Base-by-base conservation (phyloP, 2,888 invertebrate genomes). In the Dinocampus coccinellae region DNA sequence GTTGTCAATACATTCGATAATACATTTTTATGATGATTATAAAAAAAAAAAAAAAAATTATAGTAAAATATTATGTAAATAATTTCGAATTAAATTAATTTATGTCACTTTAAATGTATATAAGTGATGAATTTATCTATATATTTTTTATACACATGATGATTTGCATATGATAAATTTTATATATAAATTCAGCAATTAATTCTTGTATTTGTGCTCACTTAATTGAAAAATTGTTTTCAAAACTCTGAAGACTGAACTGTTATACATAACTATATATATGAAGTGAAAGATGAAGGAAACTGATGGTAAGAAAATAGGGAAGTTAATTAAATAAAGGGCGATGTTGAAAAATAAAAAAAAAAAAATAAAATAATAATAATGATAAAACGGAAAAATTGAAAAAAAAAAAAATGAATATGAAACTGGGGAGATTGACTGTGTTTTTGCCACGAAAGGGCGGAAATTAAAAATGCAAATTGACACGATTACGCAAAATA, bases 381-480 rank as follows among this genome's bases (percentile, higher is more conserved):
- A 64, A 55, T 33, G 69, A 53, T 69, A 47, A n/a, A 20, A n/a
- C 16, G 47, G 7, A 47, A 47, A n/a, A 47, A 47, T 6, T n/a
- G 6, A 20, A 47, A n/a, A n/a, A n/a, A n/a, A n/a, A n/a, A n/a
- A n/a, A n/a, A n/a, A n/a, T n/a, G n/a, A n/a, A n/a, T n/a, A n/a
- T n/a, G n/a, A n/a, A n/a, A n/a, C n/a, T n/a, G n/a, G n/a, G n/a
- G n/a, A n/a, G n/a, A n/a, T n/a, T n/a, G n/a, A n/a, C n/a, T n/a
- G 20, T 47, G 20, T 47, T 47, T 47, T 42, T 33, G 52, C 36
- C n/a, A 52, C 61, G 71, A 69, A 68, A 65, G 61, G 80, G 76
- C 80, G 83, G 82, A 82, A 82, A 82, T 81, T 83, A 83, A 84
- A 84, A 84, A 83, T 84, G 83, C 80, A 82, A 83, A 83, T 83